Conservation (phyloP, 2,888 invertebrate genomes). For the Ormyrus pomaceus region DNA sequence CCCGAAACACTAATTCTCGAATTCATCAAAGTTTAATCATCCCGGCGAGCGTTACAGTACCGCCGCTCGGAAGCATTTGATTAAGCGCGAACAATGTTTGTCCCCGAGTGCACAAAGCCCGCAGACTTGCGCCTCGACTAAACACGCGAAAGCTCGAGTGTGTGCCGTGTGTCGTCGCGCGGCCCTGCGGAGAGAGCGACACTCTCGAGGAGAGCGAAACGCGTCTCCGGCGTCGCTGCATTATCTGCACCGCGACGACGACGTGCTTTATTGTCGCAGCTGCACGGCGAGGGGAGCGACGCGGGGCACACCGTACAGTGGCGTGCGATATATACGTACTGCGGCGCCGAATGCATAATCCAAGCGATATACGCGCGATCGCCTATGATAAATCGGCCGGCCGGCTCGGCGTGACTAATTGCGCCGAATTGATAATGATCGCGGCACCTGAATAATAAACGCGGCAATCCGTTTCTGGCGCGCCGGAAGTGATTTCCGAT, state of each 20-base stretch:
- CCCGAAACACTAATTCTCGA: too few relatives aligned
- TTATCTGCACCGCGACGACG: conserved; percentile 25
- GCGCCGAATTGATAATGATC: conserved; percentile 20
- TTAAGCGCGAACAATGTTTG: too few relatives aligned
- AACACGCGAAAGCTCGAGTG: too few relatives aligned
- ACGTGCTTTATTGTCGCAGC: conserved; percentile 48
- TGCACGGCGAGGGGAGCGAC: conserved; percentile 11
- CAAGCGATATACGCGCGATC: conserved; percentile 23
- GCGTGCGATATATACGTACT: not conserved
- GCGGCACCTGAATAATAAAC: conserved; percentile 7
- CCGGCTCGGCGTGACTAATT: conserved; percentile 32
- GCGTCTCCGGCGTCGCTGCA: not conserved
- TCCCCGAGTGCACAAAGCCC: too few relatives aligned
- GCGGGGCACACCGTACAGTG: not conserved
- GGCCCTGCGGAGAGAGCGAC: not conserved
- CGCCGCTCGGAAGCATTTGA: too few relatives aligned
- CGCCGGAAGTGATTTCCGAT: not conserved
- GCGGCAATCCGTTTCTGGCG: not conserved
- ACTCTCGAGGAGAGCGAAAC: not conserved
- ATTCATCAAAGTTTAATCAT: too few relatives aligned
- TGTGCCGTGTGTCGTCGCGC: too few relatives aligned
- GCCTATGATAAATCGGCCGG: conserved; percentile 36
- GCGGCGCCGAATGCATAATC: conserved; percentile 16
- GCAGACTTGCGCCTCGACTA: too few relatives aligned
- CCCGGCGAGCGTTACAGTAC: too few relatives aligned